phyloP scores from a whole-genome alignment of 2,113 vertebrate species.

The Sinocyclocheilus maitianheensis region DNA sequence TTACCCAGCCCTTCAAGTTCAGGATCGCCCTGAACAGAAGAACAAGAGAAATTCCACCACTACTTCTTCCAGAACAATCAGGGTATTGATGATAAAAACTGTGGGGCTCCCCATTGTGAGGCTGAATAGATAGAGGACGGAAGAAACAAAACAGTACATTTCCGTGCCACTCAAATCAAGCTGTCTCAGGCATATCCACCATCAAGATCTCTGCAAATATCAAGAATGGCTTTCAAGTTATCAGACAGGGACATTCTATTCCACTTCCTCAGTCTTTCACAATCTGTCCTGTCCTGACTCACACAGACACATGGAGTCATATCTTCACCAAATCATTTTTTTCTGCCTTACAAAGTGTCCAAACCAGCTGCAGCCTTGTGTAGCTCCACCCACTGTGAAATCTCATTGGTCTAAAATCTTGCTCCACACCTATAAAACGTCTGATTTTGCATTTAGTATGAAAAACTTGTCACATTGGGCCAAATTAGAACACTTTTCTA shows the following conservation, averaged over 20 bases:
- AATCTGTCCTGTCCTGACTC: not conserved
- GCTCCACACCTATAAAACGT: not conserved
- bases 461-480: not conserved
- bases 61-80: conserved; percentile 57
- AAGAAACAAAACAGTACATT: not conserved
- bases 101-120: conserved; percentile 15
- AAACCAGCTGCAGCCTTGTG: not conserved
- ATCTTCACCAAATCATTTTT: not conserved
- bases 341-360: not conserved
- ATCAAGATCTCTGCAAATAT: conserved; percentile 5
- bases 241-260: not conserved
- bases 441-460: not conserved
- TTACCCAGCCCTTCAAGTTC: conserved; percentile 13
- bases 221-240: not conserved
- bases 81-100: conserved; percentile 51
- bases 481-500: not conserved
- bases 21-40: not conserved
- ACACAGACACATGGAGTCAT: not conserved
- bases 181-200: conserved; percentile 1
- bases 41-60: conserved; percentile 43
- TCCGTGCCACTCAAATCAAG: not conserved
- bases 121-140: not conserved
- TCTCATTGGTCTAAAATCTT: not conserved
- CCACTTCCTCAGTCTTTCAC: not conserved
- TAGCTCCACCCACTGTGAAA: no score